Evolutionary conservation across 2,113 vertebrate genomes (phyloP).

Genomic region (Hipposideros armiger): DNA sequence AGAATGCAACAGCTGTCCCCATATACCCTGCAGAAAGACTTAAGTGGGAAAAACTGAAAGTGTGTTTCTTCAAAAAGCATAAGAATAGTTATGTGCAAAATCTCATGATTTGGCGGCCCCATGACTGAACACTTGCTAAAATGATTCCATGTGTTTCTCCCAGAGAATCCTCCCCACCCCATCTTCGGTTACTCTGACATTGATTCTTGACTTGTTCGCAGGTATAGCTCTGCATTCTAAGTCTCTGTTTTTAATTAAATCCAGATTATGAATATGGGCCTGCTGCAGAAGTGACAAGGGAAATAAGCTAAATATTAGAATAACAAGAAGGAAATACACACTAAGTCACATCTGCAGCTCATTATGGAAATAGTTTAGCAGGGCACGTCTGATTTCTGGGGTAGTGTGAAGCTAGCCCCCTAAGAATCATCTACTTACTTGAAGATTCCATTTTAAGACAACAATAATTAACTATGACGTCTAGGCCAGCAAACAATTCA

Average conservation of each 20-base stretch:
- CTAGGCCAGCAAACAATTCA: not conserved
- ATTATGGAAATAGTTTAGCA: slow-evolving; percentile 11
- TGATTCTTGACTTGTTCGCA: not conserved
- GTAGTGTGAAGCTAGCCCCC: not conserved
- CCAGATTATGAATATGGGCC: slow-evolving; percentile 51
- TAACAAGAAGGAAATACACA: slow-evolving; percentile 13
- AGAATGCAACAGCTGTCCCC: slow-evolving; percentile 74
- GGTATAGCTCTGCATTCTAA: not conserved
- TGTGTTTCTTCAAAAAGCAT: slow-evolving; percentile 65
- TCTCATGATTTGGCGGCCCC: not conserved
- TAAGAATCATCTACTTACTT: not conserved
- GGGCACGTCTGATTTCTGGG: slow-evolving; percentile 9
- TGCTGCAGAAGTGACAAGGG: slow-evolving; percentile 5
- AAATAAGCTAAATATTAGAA: slow-evolving; percentile 69
- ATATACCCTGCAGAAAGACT: slow-evolving; percentile 53
- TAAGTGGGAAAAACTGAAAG: slow-evolving; percentile 76
- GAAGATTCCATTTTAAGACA: slow-evolving; percentile 35
- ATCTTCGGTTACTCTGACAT: not conserved
- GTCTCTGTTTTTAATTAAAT: slow-evolving; percentile 50
- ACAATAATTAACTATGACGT: slow-evolving; percentile 39
- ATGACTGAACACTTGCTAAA: slow-evolving; percentile 51
- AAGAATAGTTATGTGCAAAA: slow-evolving; percentile 66
- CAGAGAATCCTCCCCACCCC: not conserved
- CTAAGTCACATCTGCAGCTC: not conserved
- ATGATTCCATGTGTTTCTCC: slow-evolving; percentile 19